Evolutionary conservation across 92 coral and sea anemone species (phyloP).

Genomic region (Palythoa grandiflora): DNA sequence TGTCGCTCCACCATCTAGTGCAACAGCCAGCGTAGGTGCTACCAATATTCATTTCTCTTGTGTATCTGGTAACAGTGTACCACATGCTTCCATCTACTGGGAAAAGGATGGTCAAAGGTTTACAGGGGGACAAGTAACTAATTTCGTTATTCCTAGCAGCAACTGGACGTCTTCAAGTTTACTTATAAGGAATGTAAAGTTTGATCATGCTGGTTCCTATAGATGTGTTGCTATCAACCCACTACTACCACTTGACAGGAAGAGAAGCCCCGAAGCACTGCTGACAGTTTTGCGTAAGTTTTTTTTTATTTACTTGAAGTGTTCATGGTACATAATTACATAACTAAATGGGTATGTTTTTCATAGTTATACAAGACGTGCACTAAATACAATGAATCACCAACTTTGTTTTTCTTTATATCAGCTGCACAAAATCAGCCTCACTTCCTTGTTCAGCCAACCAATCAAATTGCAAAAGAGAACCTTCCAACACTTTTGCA

Average conservation of each 20-base stretch:
- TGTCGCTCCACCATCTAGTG: constrained; percentile 65
- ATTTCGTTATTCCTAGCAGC: constrained; percentile 52
- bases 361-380: too few relatives aligned
- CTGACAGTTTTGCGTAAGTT: constrained; percentile 90
- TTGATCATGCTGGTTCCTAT: constrained; percentile 86
- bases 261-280: constrained; percentile 71
- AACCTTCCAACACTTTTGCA: constrained; percentile 72
- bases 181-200: constrained; percentile 68
- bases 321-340: not conserved
- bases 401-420: not conserved
- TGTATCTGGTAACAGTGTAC: constrained; percentile 79
- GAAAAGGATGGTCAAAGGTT: constrained; percentile 81
- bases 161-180: constrained; percentile 84
- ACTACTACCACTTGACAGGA: constrained; percentile 63
- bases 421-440: constrained; percentile 83
- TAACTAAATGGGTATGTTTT: not conserved
- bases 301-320: not conserved
- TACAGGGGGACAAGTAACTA: constrained; percentile 47
- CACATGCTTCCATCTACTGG: constrained; percentile 84
- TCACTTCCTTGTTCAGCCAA: constrained; percentile 87
- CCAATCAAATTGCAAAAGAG: constrained; percentile 72
- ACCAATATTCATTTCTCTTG: constrained; percentile 76
- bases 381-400: too few relatives aligned
- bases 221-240: constrained; percentile 96
- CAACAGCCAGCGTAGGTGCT: constrained; percentile 73